Conservation (phyloP, 2,797 vertebrate genomes). For the Notolepis coatsorum region DNA sequence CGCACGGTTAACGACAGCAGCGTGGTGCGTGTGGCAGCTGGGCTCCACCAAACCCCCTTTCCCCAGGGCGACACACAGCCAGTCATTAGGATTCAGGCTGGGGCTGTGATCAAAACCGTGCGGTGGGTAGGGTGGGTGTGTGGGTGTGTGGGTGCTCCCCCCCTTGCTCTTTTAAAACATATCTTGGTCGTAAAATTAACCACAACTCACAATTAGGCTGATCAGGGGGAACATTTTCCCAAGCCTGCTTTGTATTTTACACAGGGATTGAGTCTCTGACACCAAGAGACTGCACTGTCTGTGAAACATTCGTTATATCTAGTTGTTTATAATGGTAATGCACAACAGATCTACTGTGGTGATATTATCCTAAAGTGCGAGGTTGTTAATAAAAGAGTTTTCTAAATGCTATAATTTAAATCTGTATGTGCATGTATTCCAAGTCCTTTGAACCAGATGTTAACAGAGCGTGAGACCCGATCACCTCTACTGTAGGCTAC, state of each 20-base stretch:
- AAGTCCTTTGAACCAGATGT: slow-evolving; percentile 53
- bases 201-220: slow-evolving; percentile 63
- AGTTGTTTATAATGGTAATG: slow-evolving; percentile 23
- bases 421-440: slow-evolving; percentile 10
- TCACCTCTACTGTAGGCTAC: neutral
- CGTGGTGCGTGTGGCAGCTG: slow-evolving; percentile 39
- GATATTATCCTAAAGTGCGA: neutral
- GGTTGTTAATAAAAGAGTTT: slow-evolving; percentile 11
- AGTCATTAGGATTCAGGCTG: slow-evolving; percentile 43
- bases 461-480: slow-evolving; percentile 29
- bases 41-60: slow-evolving; percentile 47
- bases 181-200: slow-evolving; percentile 66
- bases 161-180: slow-evolving; percentile 52
- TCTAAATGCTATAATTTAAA: slow-evolving; percentile 9
- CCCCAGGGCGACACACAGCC: slow-evolving; percentile 43
- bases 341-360: neutral
- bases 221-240: slow-evolving; percentile 40
- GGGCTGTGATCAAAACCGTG: slow-evolving; percentile 59
- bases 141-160: slow-evolving; percentile 21
- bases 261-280: slow-evolving; percentile 28
- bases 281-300: slow-evolving; percentile 26
- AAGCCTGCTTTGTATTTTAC: slow-evolving; percentile 37
- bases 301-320: slow-evolving; percentile 10
- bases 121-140: no score
- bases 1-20: slow-evolving; percentile 50